Evolutionary conservation across 92 coral and sea anemone species (phyloP).

Genomic region (Pocillopora grandis): DNA sequence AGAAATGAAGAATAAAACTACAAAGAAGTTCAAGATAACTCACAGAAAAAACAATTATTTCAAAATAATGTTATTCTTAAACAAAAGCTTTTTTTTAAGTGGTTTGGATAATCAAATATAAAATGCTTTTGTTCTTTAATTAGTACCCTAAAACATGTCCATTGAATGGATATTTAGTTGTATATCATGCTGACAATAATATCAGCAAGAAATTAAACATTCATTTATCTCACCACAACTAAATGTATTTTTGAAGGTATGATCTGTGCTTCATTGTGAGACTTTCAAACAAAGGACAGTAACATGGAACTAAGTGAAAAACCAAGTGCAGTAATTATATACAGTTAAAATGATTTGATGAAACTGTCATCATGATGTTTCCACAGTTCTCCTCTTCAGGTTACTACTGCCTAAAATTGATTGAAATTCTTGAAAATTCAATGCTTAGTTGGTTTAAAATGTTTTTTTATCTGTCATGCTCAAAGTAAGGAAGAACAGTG

Average conservation of each 20-base stretch:
- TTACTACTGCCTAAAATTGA: no score
- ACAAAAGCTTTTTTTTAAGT: neutral
- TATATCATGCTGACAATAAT: neutral
- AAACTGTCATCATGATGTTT: no score
- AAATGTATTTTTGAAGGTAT: neutral
- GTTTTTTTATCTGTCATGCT: no score
- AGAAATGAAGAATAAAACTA: neutral
- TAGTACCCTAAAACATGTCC: neutral
- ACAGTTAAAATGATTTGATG: no score
- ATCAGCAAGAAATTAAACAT: neutral
- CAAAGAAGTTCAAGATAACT: neutral
- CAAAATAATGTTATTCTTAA: neutral
- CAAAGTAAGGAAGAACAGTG: no score
- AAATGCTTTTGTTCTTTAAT: neutral
- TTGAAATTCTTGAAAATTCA: no score
- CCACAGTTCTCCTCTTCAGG: no score
- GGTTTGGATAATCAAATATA: neutral
- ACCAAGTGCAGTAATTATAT: no score
- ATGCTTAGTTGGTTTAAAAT: no score
- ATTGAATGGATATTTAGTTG: neutral
- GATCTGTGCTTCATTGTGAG: neutral
- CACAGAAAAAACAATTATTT: neutral
- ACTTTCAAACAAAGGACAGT: neutral
- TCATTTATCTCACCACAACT: neutral
- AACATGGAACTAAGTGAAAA: no score